Conservation (phyloP, 2,888 invertebrate genomes). For the Caenorhabditis sp. region DNA sequence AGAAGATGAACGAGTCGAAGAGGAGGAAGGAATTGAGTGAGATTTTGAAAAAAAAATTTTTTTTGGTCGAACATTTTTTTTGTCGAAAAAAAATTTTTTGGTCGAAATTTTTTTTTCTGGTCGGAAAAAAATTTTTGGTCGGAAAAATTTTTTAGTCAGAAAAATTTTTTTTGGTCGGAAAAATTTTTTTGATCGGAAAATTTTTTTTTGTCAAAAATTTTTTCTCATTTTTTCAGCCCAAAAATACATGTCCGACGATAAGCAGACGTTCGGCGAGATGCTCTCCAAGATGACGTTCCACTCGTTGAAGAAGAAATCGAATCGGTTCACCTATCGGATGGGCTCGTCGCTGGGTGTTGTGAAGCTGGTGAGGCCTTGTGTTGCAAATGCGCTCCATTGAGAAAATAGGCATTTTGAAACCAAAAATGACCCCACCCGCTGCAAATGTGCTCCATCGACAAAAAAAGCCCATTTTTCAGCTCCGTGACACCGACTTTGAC, state of each 20-base stretch:
- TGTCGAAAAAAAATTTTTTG: background rate
- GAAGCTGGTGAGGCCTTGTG: conserved; percentile 65
- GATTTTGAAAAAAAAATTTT: conserved; percentile 14
- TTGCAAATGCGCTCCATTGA: too few relatives aligned
- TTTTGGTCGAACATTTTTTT: background rate
- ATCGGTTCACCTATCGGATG: conserved; percentile 80
- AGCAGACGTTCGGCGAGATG: conserved; percentile 69
- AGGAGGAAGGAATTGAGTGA: conserved; percentile 79
- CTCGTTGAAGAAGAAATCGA: conserved; percentile 79
- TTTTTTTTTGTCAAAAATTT: too few relatives aligned
- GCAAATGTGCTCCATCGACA: background rate
- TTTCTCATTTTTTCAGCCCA: conserved; percentile 68
- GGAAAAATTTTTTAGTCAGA: background rate
- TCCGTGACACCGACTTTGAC: conserved; percentile 75
- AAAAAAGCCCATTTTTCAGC: conserved; percentile 44
- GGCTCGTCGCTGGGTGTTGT: conserved; percentile 77
- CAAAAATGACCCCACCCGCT: too few relatives aligned
- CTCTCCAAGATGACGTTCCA: conserved; percentile 79
- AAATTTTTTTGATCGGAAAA: background rate
- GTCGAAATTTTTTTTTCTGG: background rate
- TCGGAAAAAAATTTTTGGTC: background rate
- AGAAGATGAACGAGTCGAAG: conserved; percentile 82
- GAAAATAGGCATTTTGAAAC: too few relatives aligned
- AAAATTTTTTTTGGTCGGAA: too few relatives aligned
- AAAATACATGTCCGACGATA: conserved; percentile 75